These are phyloP conservation scores for Lasioglossum baleicum DNA, from an alignment of 1,140 invertebrate genomes.

Conservation along the genomic window DNA sequence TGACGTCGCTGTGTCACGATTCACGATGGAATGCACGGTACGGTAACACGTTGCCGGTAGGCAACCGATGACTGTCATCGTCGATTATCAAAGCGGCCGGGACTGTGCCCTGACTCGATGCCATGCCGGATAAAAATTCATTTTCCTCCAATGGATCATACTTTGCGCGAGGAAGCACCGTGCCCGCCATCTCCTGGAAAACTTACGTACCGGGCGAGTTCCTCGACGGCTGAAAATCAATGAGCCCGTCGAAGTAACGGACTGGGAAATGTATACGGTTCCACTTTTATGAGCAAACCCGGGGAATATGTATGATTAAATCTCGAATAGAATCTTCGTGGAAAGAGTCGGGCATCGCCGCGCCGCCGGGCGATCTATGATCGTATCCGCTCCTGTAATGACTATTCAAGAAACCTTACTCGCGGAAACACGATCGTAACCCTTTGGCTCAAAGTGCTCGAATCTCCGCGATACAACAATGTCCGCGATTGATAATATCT, in stretches of 20 bases:
- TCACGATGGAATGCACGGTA: constrained; percentile 55
- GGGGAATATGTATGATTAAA: constrained; percentile 28
- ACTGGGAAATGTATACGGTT: constrained; percentile 44
- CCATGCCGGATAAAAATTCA: background rate
- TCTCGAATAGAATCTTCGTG: constrained; percentile 25
- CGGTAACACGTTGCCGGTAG: constrained; percentile 18
- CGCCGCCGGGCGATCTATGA: constrained; percentile 7
- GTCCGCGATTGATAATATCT: too few species aligned
- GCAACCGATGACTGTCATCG: background rate
- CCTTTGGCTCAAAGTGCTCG: background rate
- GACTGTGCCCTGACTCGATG: background rate
- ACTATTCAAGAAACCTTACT: constrained; percentile 24
- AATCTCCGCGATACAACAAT: too few species aligned
- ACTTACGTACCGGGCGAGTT: constrained; percentile 45
- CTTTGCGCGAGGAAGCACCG: constrained; percentile 38
- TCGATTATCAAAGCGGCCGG: background rate
- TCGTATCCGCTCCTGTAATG: constrained; percentile 27
- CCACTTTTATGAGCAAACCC: constrained; percentile 43
- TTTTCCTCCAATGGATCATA: background rate
- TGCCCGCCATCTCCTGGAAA: constrained; percentile 57
- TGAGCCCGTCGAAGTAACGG: constrained; percentile 49
- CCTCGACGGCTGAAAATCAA: constrained; percentile 51
- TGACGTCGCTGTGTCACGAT: constrained; percentile 68
- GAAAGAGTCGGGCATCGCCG: constrained; percentile 14
- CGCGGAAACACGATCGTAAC: background rate